Evolutionary conservation across 1,140 invertebrate species (phyloP).

Genomic region (Pseudachorutes palmiensis): DNA sequence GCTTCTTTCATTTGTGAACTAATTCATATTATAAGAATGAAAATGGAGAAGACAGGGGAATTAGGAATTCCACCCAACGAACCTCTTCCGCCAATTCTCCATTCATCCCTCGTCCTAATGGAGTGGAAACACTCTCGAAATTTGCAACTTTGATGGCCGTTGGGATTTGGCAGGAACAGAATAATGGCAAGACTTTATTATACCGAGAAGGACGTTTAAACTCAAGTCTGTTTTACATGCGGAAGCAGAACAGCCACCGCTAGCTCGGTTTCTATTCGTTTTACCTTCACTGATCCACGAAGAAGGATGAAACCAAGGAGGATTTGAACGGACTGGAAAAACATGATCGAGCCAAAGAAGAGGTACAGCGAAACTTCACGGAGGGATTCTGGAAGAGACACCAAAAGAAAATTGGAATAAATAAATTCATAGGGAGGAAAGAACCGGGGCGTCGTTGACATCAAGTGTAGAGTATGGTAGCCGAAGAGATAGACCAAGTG

Average conservation of each 20-base stretch:
- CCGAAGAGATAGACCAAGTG: no score
- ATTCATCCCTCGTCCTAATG: neutral
- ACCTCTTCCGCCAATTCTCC: neutral
- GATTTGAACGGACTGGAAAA: conserved; percentile 18
- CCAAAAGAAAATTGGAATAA: neutral
- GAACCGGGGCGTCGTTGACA: neutral
- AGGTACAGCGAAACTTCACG: neutral
- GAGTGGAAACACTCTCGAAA: neutral
- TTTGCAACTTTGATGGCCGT: neutral
- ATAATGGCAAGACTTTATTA: no score
- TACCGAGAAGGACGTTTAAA: no score
- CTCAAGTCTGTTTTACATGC: no score
- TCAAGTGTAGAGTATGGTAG: neutral
- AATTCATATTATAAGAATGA: no score
- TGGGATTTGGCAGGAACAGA: neutral
- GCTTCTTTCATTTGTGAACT: no score
- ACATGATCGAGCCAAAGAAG: conserved; percentile 17
- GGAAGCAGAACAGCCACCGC: no score
- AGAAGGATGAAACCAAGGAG: conserved; percentile 13
- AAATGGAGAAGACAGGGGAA: no score
- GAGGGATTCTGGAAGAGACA: neutral
- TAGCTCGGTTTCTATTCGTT: neutral
- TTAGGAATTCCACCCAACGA: no score
- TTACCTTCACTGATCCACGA: conserved; percentile 13
- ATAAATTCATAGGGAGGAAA: neutral